Percentiles rank a stretch among this genome's conserved stretches.
Evolutionary conservation across 2,797 vertebrate genomes (phyloP).

Genomic region (Enteromius mattozi): DNA sequence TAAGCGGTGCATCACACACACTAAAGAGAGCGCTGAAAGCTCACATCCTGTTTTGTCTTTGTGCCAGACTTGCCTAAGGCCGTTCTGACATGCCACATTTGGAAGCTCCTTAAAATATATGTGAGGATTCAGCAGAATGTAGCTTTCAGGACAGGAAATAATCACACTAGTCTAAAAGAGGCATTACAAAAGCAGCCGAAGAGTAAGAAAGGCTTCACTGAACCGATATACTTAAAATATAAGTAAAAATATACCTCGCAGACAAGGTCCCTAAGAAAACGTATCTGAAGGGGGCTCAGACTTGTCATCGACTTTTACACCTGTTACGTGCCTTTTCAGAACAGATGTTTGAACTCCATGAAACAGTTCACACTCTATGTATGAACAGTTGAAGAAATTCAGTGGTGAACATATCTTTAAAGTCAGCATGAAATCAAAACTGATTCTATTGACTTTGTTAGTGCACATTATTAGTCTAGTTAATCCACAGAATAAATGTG

Average conservation of each 20-base stretch:
- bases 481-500: background rate
- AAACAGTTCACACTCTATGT: background rate
- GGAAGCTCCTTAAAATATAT: conserved; percentile 26
- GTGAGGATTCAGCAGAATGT: background rate
- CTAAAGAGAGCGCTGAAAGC: conserved; percentile 28
- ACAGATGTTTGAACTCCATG: conserved; percentile 26
- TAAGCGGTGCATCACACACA: conserved; percentile 35
- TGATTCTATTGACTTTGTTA: background rate
- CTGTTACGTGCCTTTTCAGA: background rate
- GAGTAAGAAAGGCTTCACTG: conserved; percentile 3
- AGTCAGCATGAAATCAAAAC: background rate
- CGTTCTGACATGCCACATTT: conserved; percentile 42
- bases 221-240: background rate
- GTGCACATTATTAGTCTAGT: background rate
- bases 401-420: background rate
- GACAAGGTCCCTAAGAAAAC: background rate
- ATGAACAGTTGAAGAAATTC: background rate
- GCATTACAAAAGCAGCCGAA: conserved; percentile 7
- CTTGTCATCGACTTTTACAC: background rate
- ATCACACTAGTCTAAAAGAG: background rate
- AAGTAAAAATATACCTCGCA: conserved; percentile 2
- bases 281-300: background rate
- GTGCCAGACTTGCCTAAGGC: conserved; percentile 39
- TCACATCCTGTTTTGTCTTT: conserved; percentile 51
- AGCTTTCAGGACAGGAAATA: background rate